Evolutionary conservation across 1,140 invertebrate genomes (phyloP), one percentile per base, ranked within the genome.

Genomic region (Chrysomallon squamiferum): DNA sequence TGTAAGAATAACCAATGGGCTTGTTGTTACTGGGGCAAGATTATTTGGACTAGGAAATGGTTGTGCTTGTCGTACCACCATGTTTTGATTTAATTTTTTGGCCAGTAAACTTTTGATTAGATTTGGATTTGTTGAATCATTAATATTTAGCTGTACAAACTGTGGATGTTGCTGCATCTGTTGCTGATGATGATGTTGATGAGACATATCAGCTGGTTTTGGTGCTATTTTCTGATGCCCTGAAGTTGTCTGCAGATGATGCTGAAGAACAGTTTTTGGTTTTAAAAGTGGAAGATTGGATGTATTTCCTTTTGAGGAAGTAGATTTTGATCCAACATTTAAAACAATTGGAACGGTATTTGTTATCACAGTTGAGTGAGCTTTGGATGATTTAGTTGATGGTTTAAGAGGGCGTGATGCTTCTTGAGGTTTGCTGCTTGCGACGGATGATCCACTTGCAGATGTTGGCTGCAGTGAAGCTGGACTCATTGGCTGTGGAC

Each of bases 21-120:
- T 54, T 54, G 50, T 25, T 30, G 29, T 30, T 54, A 22, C 50
- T 30, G 29, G 50, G 29, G 18, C 22, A 27, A 27, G 50, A 30
- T 38, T 29, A 41, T 59, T 22, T 27, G n/a, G 32, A 62, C 27
- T 50, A 35, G 32, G 18, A n/a, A 41, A 25, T 27, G 50, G 33
- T 22, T 29, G n/a, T 45, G 38, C 47, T 13, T 65, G 56, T 49
- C 38, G n/a, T 45, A 50, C 54, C 9, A 59, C 54, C 50, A 66
- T 64, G 57, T 75, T 74, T 56, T 79, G 76, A 32, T 64, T 75
- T 88, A 95, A 91, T 88, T 94, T 95, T 84, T 90, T 93, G 70
- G 93, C 93, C 84, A 95, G 86, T 62, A 95, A 88, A 86, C 90
- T 93, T 87, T 94, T 94, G 79, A 95, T 93, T 74, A 94, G 88